Evolutionary conservation across 2,113 vertebrate species (phyloP), one percentile per base, ranked within the genome.

Genomic region (Hippopotamus amphibius): DNA sequence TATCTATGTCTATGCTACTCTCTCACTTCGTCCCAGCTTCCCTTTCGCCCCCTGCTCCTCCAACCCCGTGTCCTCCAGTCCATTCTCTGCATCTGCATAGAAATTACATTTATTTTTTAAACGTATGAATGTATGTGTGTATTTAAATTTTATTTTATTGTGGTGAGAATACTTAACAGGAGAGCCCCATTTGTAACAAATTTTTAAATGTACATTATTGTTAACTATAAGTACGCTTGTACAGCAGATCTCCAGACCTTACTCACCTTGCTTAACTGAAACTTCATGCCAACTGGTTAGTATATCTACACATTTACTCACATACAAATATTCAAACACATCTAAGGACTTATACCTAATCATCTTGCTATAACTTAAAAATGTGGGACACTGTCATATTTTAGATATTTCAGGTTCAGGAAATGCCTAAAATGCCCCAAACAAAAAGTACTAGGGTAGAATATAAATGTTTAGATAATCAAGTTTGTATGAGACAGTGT

Each of bases 301-400:
- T 57, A 43, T 0, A 55, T 46, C 21, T 90, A 28, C 7, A 30
- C 17, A 87, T 26, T 68, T 71, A 50, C 61, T 50, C 9, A 53
- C 55, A 57, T 72, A 84, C 26, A 93, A 80, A 72, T 53, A 66
- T 3, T 89, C 41, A 95, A 84, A 80, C 55, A 72, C 30, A 74
- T 43, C 19, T 90, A 57, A 41, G n/a, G 24, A 71, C 41, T 90
- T 81, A 90, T 37, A 43, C 19, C 30, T 57, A 87, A 50, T 88
- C 41, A 76, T 61, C 16, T 90, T 85, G 71, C 59, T 89, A 14
- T 89, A 93, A 71, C 17, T 74, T 57, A 79, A 85, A 96, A 72
- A 71, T 69, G 33, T 53, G 76, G 48, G 50, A 17, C 22, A 65
- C 24, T n/a, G 63, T 92, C 24, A 7, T 87, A 66, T 87, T 93